Evolutionary conservation across 2,888 invertebrate species (phyloP).

Genomic region (Pomacea canaliculata): DNA sequence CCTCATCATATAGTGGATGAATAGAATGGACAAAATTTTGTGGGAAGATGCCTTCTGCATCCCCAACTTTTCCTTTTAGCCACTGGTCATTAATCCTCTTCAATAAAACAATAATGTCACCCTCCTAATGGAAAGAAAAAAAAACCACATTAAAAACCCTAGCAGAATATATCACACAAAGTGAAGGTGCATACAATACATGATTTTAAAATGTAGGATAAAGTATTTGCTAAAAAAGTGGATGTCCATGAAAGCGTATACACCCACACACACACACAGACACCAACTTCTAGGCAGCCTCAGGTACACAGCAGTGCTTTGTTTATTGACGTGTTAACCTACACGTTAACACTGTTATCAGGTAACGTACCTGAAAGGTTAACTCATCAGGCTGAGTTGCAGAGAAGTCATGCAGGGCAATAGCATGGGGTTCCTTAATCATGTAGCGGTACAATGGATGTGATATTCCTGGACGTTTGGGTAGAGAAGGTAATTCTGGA

Average conservation of each 20-base stretch:
- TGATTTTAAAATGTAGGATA: background rate
- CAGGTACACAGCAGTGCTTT: no score
- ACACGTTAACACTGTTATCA: background rate
- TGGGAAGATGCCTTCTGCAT: slow-evolving; percentile 85
- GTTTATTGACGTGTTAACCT: no score
- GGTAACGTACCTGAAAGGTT: slow-evolving; percentile 73
- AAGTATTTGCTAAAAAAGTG: background rate
- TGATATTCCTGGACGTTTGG: slow-evolving; percentile 58
- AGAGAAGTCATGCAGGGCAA: slow-evolving; percentile 84
- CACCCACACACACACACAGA: no score
- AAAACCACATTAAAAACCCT: background rate
- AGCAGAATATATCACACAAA: background rate
- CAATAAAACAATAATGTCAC: slow-evolving; percentile 80
- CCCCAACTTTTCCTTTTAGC: slow-evolving; percentile 81
- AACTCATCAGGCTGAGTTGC: slow-evolving; percentile 84
- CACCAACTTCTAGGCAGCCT: no score
- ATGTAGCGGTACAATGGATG: slow-evolving; percentile 63
- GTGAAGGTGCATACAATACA: background rate
- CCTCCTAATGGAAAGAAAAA: slow-evolving; percentile 73
- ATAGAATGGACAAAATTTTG: slow-evolving; percentile 83
- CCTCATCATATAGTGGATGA: slow-evolving; percentile 73
- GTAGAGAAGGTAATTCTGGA: slow-evolving; percentile 43
- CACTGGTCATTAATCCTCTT: slow-evolving; percentile 83
- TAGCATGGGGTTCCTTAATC: slow-evolving; percentile 75
- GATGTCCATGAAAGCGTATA: no score